Evolutionary conservation across 2,888 invertebrate species (phyloP).

Genomic region (Zygogramma bicolorata): DNA sequence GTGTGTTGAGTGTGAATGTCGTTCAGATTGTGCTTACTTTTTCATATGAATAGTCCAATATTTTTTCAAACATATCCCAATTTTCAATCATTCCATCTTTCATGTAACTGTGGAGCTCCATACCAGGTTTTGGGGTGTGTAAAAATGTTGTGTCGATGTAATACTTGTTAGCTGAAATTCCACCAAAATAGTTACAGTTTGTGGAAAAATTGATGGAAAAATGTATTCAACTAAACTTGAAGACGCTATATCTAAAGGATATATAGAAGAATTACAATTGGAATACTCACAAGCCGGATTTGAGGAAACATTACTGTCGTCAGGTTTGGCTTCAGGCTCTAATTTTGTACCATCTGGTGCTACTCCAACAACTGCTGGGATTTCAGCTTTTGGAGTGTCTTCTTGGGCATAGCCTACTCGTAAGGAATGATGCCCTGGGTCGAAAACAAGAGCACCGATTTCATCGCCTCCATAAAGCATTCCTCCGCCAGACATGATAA

Average conservation of each 20-base stretch:
- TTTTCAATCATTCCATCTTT: slow-evolving; percentile 99
- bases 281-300: slow-evolving; percentile 55
- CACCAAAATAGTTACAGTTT: not conserved
- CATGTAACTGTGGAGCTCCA: slow-evolving; percentile 94
- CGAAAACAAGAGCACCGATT: slow-evolving; percentile 98
- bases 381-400: slow-evolving; percentile 99
- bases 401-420: slow-evolving; percentile 96
- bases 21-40: slow-evolving; percentile 75
- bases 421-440: slow-evolving; percentile 92
- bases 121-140: slow-evolving; percentile 88
- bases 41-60: slow-evolving; percentile 93
- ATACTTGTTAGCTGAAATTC: slow-evolving; percentile 71
- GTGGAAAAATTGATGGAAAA: not conserved
- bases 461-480: slow-evolving; percentile 97
- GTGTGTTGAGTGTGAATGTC: too few species aligned
- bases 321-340: slow-evolving; percentile 82
- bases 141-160: slow-evolving; percentile 95
- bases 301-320: slow-evolving; percentile 68
- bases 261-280: too few species aligned
- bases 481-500: slow-evolving; percentile 70
- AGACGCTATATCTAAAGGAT: too few species aligned
- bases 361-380: slow-evolving; percentile 92
- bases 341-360: slow-evolving; percentile 78
- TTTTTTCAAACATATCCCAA: slow-evolving; percentile 98
- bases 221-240: not conserved